Evolutionary conservation across 2,797 vertebrate genomes (phyloP).

Genomic region (Rachycentron canadum): DNA sequence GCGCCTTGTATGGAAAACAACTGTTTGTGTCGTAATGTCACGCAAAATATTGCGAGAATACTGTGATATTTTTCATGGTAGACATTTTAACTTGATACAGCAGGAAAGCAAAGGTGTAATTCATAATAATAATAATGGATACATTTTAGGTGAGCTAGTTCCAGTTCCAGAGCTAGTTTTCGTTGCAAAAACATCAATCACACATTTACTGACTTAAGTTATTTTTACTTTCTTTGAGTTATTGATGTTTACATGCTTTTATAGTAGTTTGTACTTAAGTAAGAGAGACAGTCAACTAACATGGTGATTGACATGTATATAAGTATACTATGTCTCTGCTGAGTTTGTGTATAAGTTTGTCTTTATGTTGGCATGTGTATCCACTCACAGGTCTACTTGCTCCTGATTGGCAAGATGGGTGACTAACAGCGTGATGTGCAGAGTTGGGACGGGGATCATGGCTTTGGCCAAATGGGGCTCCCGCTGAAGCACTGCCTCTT

Average conservation of each 20-base stretch:
- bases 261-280: no score
- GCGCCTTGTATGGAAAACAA: neutral
- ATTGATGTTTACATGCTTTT: neutral
- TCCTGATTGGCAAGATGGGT: slow-evolving; percentile 91
- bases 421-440: slow-evolving; percentile 95
- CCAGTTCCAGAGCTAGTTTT: no score
- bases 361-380: slow-evolving; percentile 14
- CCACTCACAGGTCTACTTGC: slow-evolving; percentile 91
- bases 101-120: neutral
- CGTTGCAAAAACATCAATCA: no score
- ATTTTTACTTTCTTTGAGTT: neutral
- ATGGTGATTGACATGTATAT: neutral
- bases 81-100: neutral
- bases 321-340: neutral
- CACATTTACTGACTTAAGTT: neutral
- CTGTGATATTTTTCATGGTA: neutral
- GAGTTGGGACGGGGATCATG: slow-evolving; percentile 87
- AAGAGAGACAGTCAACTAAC: no score
- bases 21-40: neutral
- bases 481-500: slow-evolving; percentile 88
- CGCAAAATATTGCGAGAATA: neutral
- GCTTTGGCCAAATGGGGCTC: slow-evolving; percentile 89
- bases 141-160: neutral
- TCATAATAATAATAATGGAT: neutral
- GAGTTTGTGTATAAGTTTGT: neutral